Percentiles rank a stretch among this genome's conserved stretches.
These are phyloP conservation scores for Solea solea DNA, from an alignment of 2,113 vertebrate species.

Conservation along the genomic window DNA sequence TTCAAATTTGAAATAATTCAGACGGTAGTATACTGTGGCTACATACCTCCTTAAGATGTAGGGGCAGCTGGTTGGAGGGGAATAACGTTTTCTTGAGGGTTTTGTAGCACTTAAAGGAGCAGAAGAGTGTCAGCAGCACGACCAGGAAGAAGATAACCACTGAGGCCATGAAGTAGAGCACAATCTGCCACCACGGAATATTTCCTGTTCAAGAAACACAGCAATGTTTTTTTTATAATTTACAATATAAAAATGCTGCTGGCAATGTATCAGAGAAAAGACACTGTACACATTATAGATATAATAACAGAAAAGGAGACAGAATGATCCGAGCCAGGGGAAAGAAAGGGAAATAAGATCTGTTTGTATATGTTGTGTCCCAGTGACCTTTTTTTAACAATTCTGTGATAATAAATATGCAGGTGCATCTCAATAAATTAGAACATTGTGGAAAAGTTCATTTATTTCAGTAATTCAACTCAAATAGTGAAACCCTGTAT, in stretches of 20 bases:
- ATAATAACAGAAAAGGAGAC: too few relatives aligned
- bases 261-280: too few relatives aligned
- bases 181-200: constrained; percentile 56
- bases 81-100: constrained; percentile 42
- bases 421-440: not conserved
- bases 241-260: too few relatives aligned
- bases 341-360: too few relatives aligned
- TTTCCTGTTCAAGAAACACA: constrained; percentile 53
- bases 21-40: not conserved
- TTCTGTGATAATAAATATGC: not conserved
- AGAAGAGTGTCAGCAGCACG: constrained; percentile 6
- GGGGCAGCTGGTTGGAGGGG: constrained; percentile 56
- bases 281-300: too few relatives aligned
- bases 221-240: too few relatives aligned
- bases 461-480: not conserved
- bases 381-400: too few relatives aligned
- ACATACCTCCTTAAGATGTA: constrained; percentile 63
- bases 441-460: not conserved
- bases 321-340: too few relatives aligned
- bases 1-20: too few relatives aligned
- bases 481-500: not conserved
- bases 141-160: constrained; percentile 51
- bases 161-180: constrained; percentile 61
- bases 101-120: constrained; percentile 21
- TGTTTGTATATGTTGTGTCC: too few relatives aligned